phyloP scores from a whole-genome alignment of 1,140 invertebrate species.

The Solenopsis fugax region DNA sequence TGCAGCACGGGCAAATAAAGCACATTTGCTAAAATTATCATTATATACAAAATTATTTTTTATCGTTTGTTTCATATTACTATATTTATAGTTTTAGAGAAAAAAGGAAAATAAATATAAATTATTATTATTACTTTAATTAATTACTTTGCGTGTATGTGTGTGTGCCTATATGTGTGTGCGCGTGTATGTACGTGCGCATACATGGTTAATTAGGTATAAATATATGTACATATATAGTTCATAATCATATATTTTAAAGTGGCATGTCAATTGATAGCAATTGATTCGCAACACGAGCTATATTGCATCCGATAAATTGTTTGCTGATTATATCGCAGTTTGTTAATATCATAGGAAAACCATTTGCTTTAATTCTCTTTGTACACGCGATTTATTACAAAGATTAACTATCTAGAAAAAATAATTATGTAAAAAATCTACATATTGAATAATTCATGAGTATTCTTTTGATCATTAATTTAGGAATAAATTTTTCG shows the following conservation, averaged over 20 bases:
- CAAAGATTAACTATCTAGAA: slow-evolving; percentile 26
- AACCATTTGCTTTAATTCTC: slow-evolving; percentile 26
- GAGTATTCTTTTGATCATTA: not conserved
- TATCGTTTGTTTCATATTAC: not conserved
- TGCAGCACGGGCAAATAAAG: not conserved
- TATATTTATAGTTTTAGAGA: not conserved
- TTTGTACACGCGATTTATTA: slow-evolving; percentile 19
- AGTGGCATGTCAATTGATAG: not conserved
- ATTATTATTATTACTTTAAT: not conserved
- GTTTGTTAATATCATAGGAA: slow-evolving; percentile 8
- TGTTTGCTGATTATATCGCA: slow-evolving; percentile 34
- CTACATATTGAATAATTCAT: slow-evolving; percentile 10
- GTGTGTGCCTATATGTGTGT: too few species aligned
- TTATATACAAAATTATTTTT: slow-evolving; percentile 16
- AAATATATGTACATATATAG: too few species aligned
- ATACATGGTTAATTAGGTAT: too few species aligned
- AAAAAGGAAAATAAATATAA: not conserved
- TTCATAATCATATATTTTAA: not conserved
- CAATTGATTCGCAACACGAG: slow-evolving; percentile 4
- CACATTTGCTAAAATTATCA: not conserved
- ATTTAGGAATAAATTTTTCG: not conserved
- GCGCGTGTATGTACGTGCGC: too few species aligned
- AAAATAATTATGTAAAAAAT: not conserved
- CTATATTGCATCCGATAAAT: slow-evolving; percentile 12
- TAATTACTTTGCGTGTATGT: not conserved